Evolutionary conservation across 1,140 invertebrate species (phyloP).

Genomic region (Ephestia elutella): DNA sequence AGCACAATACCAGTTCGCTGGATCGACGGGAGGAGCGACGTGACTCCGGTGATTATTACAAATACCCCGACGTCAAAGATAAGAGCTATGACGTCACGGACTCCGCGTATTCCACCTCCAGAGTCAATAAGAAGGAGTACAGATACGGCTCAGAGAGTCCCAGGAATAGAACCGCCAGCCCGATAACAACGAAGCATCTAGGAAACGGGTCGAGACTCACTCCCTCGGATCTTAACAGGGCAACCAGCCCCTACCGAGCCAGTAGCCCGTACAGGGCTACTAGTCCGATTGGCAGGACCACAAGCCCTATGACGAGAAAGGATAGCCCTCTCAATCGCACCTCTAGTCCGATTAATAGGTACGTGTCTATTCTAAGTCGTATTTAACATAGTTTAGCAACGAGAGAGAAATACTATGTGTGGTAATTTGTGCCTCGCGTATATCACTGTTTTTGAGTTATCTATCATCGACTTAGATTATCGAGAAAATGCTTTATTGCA

Average conservation of each 20-base stretch:
- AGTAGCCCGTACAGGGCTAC: constrained; percentile 58
- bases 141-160: constrained; percentile 67
- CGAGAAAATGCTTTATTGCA: neutral
- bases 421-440: too few species aligned
- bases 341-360: constrained; percentile 71
- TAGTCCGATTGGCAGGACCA: constrained; percentile 57
- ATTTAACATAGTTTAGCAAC: too few species aligned
- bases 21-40: constrained; percentile 58
- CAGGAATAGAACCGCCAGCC: constrained; percentile 64
- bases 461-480: too few species aligned
- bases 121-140: constrained; percentile 53
- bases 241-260: constrained; percentile 58
- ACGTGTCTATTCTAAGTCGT: too few species aligned
- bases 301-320: constrained; percentile 58
- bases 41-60: constrained; percentile 65
- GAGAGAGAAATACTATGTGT: too few species aligned
- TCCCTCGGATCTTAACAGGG: constrained; percentile 47
- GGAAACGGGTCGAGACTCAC: constrained; percentile 53
- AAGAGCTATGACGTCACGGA: constrained; percentile 65
- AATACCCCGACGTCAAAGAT: constrained; percentile 60
- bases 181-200: constrained; percentile 68
- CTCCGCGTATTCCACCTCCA: constrained; percentile 52
- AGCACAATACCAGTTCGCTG: constrained; percentile 50
- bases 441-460: too few species aligned
- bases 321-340: constrained; percentile 67